Conservation (phyloP, 2,797 vertebrate genomes). For the Anolis apletophallus region DNA sequence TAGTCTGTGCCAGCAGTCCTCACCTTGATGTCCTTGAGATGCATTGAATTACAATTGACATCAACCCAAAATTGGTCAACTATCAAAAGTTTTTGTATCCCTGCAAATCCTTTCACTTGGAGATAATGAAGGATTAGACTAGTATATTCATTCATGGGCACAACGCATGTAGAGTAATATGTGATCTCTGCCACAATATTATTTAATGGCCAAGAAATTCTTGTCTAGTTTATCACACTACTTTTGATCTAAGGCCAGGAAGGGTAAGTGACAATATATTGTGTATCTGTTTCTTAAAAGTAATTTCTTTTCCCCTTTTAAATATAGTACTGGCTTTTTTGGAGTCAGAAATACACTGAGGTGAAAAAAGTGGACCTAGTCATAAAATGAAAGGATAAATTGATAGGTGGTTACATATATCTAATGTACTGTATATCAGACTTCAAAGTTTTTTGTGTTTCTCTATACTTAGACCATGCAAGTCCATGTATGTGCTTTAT, state of each 20-base stretch:
- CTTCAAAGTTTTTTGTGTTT: background rate
- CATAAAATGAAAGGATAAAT: slow-evolving; percentile 94
- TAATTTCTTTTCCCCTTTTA: slow-evolving; percentile 35
- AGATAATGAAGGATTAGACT: background rate
- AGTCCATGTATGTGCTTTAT: too few relatives aligned
- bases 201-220: background rate
- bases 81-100: background rate
- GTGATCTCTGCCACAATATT: background rate
- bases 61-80: background rate
- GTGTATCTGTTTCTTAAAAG: slow-evolving; percentile 29
- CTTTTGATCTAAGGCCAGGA: too few relatives aligned
- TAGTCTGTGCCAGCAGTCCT: background rate
- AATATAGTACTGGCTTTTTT: slow-evolving; percentile 89
- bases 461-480: too few relatives aligned
- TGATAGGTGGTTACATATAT: slow-evolving; percentile 82
- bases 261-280: background rate
- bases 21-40: background rate
- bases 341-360: slow-evolving; percentile 92
- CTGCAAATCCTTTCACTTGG: background rate
- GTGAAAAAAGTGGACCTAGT: slow-evolving; percentile 96
- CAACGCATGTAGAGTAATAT: background rate
- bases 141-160: too few relatives aligned
- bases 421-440: too few relatives aligned
- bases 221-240: background rate
- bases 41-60: background rate